phyloP scores from a whole-genome alignment of 2,888 invertebrate species.

The Folsomia manolachei region DNA sequence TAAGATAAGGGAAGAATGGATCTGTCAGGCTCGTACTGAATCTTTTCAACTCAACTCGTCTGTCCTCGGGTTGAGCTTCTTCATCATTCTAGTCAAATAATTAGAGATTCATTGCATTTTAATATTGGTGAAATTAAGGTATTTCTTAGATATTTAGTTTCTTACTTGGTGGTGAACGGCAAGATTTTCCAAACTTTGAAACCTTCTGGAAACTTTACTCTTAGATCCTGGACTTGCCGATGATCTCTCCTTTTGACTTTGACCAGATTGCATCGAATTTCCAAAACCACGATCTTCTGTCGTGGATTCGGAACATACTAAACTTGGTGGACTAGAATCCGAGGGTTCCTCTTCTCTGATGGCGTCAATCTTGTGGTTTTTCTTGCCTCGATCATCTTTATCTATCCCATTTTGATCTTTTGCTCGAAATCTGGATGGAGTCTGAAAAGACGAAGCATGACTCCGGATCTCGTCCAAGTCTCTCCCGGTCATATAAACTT shows the following conservation, averaged over 20 bases:
- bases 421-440: constrained; percentile 29
- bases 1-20: constrained; percentile 73
- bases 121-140: neutral
- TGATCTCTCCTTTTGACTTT: constrained; percentile 7
- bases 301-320: constrained; percentile 31
- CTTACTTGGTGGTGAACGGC: neutral
- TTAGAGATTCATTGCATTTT: neutral
- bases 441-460: constrained; percentile 37
- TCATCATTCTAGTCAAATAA: neutral
- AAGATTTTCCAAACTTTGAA: constrained; percentile 37
- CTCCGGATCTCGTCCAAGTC: constrained; percentile 55
- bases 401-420: constrained; percentile 20
- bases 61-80: neutral
- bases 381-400: constrained; percentile 9
- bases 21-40: constrained; percentile 60
- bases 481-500: constrained; percentile 68
- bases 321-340: constrained; percentile 30
- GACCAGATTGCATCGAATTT: too few relatives aligned
- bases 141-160: neutral
- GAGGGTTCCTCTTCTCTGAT: constrained; percentile 44
- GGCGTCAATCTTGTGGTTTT: constrained; percentile 40
- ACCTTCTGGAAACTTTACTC: constrained; percentile 22
- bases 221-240: neutral
- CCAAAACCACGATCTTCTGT: too few relatives aligned
- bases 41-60: too few relatives aligned